phyloP scores from a whole-genome alignment of 2,797 vertebrate species.

The Galagoides demidoff region DNA sequence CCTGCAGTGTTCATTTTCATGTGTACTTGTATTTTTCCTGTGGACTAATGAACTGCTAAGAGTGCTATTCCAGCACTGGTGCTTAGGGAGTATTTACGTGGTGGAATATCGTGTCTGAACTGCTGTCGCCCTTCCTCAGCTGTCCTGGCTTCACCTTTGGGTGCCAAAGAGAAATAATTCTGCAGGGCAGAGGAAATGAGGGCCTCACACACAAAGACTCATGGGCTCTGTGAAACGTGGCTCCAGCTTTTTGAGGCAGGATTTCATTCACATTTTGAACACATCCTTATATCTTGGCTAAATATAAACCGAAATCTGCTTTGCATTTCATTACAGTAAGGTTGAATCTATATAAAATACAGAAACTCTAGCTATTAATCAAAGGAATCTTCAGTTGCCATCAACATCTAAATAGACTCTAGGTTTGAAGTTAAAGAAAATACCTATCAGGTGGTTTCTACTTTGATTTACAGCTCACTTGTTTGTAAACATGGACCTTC shows the following conservation, averaged over 20 bases:
- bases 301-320: conserved; percentile 46
- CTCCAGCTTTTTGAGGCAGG: neutral
- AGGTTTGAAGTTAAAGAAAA: neutral
- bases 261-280: conserved; percentile 2
- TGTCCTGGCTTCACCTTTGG: neutral
- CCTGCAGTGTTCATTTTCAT: neutral
- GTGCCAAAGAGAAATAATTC: neutral
- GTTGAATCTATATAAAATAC: neutral
- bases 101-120: neutral
- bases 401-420: neutral
- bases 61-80: neutral
- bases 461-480: neutral
- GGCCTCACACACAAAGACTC: neutral
- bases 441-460: no score
- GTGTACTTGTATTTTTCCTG: neutral
- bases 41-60: neutral
- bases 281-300: conserved; percentile 22
- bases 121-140: neutral
- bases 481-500: neutral
- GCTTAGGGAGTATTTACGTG: neutral
- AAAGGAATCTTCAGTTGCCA: neutral
- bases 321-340: neutral
- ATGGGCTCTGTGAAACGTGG: neutral
- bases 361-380: neutral
- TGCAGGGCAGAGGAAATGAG: neutral